Base-by-base conservation (phyloP, 2,888 invertebrate species). In the Hirtodrosophila cameraria region DNA sequence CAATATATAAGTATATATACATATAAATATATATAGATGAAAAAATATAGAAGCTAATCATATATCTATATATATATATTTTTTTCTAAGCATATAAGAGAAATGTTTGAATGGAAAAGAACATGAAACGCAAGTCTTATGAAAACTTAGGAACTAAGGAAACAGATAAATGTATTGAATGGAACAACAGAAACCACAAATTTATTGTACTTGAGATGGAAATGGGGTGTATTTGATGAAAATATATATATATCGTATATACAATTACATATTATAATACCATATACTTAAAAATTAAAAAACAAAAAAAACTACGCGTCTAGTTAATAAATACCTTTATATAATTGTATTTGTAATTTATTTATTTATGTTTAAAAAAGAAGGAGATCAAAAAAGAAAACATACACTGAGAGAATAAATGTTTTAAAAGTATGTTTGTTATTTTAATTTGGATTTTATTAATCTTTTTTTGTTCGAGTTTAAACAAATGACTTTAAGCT, bases 101-200 rank as follows among this genome's bases (percentile, higher is more conserved):
- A 71, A 82, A 72, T 73, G 68, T 77, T 79, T 70, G 75, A 78
- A 81, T 79, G 76, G 85, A 82, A 79, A 69, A 83, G 76, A 61
- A 73, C 73, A 87, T 89, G 90, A 89, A 90, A 90, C 90, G 90
- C 90, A 90, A 87, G 90, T 90, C 90, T 90, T 90, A 90, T 90
- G 90, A 90, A 89, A 73, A 87, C 86, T 75, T 90, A 90, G 90
- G 76, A 88, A 82, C 81, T 89, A 89, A 88, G 88, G 84, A 75
- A 75, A 84, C 66, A 46, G 61, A 73, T n/a, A 73, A 78, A 66
- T 74, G 68, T 62, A 74, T n/a, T n/a, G n/a, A 74, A 80, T 59
- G 49, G 77, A 68, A 53, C 43, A 61, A 42, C 43, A 35, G 48
- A 20, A 45, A 49, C 25, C 45, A n/a, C 7, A 63, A 46, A 20